Percentiles rank a stretch among this genome's conserved stretches.
These are phyloP conservation scores for Bunonema sp. DNA, from an alignment of 2,888 invertebrate species.

Conservation along the genomic window DNA sequence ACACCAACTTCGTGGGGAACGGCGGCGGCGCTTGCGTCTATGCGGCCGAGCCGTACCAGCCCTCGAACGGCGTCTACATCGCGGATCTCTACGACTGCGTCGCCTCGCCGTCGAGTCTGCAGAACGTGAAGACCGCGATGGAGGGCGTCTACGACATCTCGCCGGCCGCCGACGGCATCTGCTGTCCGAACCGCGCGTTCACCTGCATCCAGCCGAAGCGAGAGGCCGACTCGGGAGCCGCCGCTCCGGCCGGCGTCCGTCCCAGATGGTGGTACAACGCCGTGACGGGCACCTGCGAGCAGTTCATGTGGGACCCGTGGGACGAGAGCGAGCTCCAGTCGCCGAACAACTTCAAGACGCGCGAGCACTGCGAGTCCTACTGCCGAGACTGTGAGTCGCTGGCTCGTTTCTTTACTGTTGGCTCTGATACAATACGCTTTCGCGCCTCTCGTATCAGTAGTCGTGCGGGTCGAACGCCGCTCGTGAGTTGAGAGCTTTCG, in stretches of 20 bases:
- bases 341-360: constrained; percentile 42
- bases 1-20: constrained; percentile 36
- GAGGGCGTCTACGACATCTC: constrained; percentile 40
- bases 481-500: no score
- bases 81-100: constrained; percentile 40
- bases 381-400: constrained; percentile 40
- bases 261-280: constrained; percentile 35
- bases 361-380: constrained; percentile 40
- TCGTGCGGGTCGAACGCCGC: no score
- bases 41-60: constrained; percentile 12
- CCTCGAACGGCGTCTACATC: constrained; percentile 34
- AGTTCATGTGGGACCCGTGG: constrained; percentile 44
- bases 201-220: constrained; percentile 42
- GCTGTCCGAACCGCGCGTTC: constrained; percentile 40
- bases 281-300: constrained; percentile 39
- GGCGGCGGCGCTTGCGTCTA: constrained; percentile 26
- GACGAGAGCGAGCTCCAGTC: constrained; percentile 41
- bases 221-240: constrained; percentile 37
- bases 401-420: background rate
- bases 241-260: constrained; percentile 38
- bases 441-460: no score
- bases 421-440: background rate
- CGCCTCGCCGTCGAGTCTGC: constrained; percentile 27
- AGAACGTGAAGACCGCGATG: constrained; percentile 40
- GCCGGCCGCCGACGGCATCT: constrained; percentile 36